Percentiles rank a stretch among this genome's conserved stretches.
Evolutionary conservation across 2,113 vertebrate species (phyloP).

Genomic region (Brienomyrus longianalis): DNA sequence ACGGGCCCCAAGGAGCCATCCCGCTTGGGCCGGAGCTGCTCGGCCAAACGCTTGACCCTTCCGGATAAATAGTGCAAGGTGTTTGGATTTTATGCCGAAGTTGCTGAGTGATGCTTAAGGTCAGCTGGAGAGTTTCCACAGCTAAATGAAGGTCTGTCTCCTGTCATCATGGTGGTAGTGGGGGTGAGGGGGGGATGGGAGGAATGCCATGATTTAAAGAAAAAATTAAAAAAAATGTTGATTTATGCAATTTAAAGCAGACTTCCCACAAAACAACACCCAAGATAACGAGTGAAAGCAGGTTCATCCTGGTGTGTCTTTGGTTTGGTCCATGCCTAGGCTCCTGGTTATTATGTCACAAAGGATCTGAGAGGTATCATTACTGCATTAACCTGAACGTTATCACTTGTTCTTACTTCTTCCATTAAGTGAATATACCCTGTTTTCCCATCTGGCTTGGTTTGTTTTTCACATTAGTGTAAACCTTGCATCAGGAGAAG

Average conservation of each 20-base stretch:
- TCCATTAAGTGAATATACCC: not conserved
- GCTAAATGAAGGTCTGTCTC: not conserved
- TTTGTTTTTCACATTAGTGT: not conserved
- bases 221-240: not conserved
- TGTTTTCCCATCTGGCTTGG: not conserved
- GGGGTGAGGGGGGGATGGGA: too few relatives aligned
- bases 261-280: not conserved
- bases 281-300: not conserved
- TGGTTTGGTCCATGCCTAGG: not conserved
- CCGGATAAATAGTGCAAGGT: not conserved
- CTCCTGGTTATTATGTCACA: not conserved
- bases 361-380: not conserved
- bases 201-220: not conserved
- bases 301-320: not conserved
- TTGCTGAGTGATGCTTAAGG: not conserved
- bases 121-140: not conserved
- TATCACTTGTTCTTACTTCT: not conserved
- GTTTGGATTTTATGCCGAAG: not conserved
- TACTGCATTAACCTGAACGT: not conserved
- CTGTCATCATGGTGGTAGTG: not conserved
- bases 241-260: not conserved
- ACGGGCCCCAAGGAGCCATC: not conserved
- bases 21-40: not conserved
- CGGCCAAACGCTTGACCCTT: not conserved
- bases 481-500: not conserved